Percentiles rank a stretch among this genome's conserved stretches.
These are phyloP conservation scores for Drosophila diplacantha DNA, from an alignment of 2,888 invertebrate genomes.

Conservation along the genomic window DNA sequence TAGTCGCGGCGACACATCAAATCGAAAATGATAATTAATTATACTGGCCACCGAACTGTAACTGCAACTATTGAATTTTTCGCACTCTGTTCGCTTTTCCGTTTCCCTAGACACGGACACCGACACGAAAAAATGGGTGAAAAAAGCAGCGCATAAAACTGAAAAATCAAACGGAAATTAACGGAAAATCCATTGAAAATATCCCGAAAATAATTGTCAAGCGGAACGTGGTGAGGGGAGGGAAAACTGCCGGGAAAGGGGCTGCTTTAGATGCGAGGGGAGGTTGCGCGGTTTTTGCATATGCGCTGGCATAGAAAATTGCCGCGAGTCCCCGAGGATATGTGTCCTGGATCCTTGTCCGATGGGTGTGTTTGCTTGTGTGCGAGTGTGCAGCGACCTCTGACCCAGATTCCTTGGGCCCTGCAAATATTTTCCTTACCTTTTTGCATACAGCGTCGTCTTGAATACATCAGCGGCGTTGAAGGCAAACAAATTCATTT, in stretches of 20 bases:
- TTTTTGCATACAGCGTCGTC: constrained; percentile 49
- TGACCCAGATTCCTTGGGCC: constrained; percentile 58
- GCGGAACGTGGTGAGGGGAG: constrained; percentile 25
- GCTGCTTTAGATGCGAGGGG: constrained; percentile 1
- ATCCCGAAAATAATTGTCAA: constrained; percentile 61
- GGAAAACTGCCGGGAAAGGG: neutral
- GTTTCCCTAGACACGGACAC: constrained; percentile 9
- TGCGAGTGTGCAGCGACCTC: constrained; percentile 52
- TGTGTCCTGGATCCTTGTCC: neutral
- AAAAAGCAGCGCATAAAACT: constrained; percentile 47
- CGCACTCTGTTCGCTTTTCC: constrained; percentile 19
- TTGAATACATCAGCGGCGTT: constrained; percentile 42
- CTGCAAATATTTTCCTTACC: constrained; percentile 60
- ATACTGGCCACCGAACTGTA: constrained; percentile 21
- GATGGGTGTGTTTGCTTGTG: constrained; percentile 15
- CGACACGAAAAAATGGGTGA: constrained; percentile 19
- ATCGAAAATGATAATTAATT: constrained; percentile 71
- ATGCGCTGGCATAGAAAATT: constrained; percentile 66
- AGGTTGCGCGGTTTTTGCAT: constrained; percentile 58
- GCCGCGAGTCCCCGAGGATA: constrained; percentile 12
- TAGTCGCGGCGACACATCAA: constrained; percentile 72
- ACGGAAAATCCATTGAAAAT: constrained; percentile 61
- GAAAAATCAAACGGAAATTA: constrained; percentile 55
- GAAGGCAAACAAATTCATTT: constrained; percentile 63
- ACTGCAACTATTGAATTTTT: constrained; percentile 36